phyloP scores from a whole-genome alignment of 2,797 vertebrate species.

The Arctocebus calabarensis region DNA sequence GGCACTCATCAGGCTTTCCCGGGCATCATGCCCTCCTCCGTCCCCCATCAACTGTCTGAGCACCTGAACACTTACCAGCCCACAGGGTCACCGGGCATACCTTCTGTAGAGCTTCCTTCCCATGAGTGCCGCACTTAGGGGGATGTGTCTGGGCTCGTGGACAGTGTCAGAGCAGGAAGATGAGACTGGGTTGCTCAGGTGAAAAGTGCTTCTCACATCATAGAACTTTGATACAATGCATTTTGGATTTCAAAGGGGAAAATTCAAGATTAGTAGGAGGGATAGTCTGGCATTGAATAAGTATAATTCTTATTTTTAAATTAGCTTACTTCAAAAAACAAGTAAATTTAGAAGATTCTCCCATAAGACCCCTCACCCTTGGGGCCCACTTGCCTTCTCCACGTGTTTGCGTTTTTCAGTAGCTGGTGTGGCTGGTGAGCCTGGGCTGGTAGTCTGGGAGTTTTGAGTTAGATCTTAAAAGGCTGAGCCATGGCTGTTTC shows the following conservation, averaged over 20 bases:
- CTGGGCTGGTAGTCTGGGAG: constrained; percentile 1
- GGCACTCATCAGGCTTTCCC: fast-evolving
- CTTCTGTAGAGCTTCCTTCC: constrained; percentile 67
- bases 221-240: constrained; percentile 42
- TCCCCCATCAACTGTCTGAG: constrained; percentile 10
- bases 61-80: constrained; percentile 60
- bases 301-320: constrained; percentile 43
- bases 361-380: not conserved
- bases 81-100: constrained; percentile 31
- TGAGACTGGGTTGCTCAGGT: constrained; percentile 63
- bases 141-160: constrained; percentile 48
- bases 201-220: not conserved
- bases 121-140: not conserved
- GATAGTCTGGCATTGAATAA: not conserved
- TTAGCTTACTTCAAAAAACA: constrained; percentile 44
- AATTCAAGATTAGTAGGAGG: not conserved
- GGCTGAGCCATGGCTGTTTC: constrained; percentile 22
- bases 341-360: not conserved
- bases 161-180: constrained; percentile 48
- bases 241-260: constrained; percentile 29
- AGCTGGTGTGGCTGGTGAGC: constrained; percentile 52
- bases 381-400: constrained; percentile 12
- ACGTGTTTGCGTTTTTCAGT: not conserved
- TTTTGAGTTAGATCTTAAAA: constrained; percentile 30
- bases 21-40: not conserved